Conservation (phyloP, 2,797 vertebrate genomes). For the Oophaga sylvatica region DNA sequence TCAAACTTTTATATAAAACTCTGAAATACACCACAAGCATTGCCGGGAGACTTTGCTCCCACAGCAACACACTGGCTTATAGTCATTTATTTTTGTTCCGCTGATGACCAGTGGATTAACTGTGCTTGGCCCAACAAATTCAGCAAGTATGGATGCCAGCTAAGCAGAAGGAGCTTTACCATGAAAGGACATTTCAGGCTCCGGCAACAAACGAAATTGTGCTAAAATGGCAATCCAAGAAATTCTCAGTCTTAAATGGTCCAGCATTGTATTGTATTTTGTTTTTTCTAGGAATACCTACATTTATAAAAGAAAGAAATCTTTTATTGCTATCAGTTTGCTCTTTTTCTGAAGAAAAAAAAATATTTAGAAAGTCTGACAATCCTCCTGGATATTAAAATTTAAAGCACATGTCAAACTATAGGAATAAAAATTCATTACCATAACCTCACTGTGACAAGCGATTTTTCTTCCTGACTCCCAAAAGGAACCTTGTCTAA, state of each 20-base stretch:
- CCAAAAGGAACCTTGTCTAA: neutral
- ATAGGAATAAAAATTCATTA: neutral
- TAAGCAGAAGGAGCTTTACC: slow-evolving; percentile 63
- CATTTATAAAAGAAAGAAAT: neutral
- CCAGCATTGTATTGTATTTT: neutral
- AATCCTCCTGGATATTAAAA: neutral
- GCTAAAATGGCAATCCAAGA: slow-evolving; percentile 40
- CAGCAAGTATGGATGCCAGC: slow-evolving; percentile 62
- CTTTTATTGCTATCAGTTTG: neutral
- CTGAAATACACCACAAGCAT: slow-evolving; percentile 26
- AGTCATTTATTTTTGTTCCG: slow-evolving; percentile 63
- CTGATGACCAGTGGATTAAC: slow-evolving; percentile 64
- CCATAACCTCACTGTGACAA: neutral
- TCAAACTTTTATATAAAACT: neutral
- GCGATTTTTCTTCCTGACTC: neutral
- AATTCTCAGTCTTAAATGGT: slow-evolving; percentile 19
- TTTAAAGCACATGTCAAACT: neutral
- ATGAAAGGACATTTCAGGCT: slow-evolving; percentile 57
- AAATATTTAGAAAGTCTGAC: neutral
- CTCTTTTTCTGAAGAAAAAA: neutral
- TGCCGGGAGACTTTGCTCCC: slow-evolving; percentile 61
- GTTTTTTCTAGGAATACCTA: neutral
- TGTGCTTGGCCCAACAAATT: slow-evolving; percentile 63
- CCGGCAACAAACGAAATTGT: slow-evolving; percentile 33
- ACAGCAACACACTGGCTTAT: slow-evolving; percentile 64